Conservation (phyloP, 2,888 invertebrate genomes). For the Bhutanitis thaidina region DNA sequence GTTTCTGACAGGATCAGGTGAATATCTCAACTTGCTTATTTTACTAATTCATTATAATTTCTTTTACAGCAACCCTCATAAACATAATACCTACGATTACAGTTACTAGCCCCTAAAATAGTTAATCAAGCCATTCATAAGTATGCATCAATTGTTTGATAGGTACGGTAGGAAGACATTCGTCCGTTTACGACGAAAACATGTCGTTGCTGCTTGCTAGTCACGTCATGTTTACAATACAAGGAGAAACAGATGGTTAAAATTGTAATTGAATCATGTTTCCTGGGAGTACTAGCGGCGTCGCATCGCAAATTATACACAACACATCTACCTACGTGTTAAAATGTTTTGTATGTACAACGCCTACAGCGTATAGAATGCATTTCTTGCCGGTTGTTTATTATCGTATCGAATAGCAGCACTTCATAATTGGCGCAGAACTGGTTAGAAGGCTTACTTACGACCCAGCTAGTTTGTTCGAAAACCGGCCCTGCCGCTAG, state of each 20-base stretch:
- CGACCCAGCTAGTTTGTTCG: constrained; percentile 31
- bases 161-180: constrained; percentile 19
- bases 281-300: constrained; percentile 23
- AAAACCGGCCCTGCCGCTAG: constrained; percentile 47
- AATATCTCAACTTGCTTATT: constrained; percentile 48
- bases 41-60: constrained; percentile 3
- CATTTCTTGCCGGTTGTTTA: constrained; percentile 44
- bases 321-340: constrained; percentile 21
- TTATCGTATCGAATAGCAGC: constrained; percentile 40
- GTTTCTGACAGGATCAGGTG: constrained; percentile 90
- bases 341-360: constrained; percentile 25
- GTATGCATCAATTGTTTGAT: constrained; percentile 27
- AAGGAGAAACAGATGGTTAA: constrained; percentile 22
- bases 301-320: constrained; percentile 24
- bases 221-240: constrained; percentile 25
- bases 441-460: constrained; percentile 29
- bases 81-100: no score
- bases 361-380: constrained; percentile 35
- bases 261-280: constrained; percentile 25
- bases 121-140: constrained; percentile 5
- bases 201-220: constrained; percentile 6
- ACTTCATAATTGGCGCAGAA: constrained; percentile 47
- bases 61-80: background rate
- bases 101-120: no score
- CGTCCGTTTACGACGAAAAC: constrained; percentile 21